These are phyloP conservation scores for Collichthys lucidus DNA, from an alignment of 2,113 vertebrate species.

Conservation along the genomic window DNA sequence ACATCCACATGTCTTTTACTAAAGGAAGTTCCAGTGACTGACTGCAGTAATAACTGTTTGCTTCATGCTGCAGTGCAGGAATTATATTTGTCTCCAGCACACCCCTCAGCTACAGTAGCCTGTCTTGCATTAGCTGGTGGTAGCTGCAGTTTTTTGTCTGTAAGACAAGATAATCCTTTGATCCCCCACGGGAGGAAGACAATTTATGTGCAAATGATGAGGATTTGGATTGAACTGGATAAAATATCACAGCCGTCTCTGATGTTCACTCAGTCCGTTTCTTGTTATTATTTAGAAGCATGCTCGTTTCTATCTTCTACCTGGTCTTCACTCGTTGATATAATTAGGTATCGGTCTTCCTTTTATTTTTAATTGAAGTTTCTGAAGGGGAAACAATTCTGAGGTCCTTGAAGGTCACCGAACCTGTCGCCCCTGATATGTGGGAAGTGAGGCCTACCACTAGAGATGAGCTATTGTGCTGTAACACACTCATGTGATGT, in stretches of 20 bases:
- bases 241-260: neutral
- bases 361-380: neutral
- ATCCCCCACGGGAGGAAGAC: no score
- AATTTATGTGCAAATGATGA: neutral
- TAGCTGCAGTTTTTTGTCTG: neutral
- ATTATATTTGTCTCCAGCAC: conserved; percentile 8
- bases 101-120: neutral
- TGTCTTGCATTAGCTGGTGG: conserved; percentile 16
- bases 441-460: neutral
- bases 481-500: neutral
- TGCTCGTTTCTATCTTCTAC: neutral
- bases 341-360: neutral
- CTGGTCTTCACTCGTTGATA: neutral
- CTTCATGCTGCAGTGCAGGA: neutral
- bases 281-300: neutral
- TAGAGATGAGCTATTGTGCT: neutral
- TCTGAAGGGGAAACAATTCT: no score
- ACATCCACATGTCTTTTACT: neutral
- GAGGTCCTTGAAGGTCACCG: no score
- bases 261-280: neutral
- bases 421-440: neutral
- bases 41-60: neutral
- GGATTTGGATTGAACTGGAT: neutral
- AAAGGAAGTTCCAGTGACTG: neutral
- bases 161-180: neutral